Evolutionary conservation across 37 sponge, comb jelly and placozoan species (phyloP).

Genomic region (Spongia lamella): DNA sequence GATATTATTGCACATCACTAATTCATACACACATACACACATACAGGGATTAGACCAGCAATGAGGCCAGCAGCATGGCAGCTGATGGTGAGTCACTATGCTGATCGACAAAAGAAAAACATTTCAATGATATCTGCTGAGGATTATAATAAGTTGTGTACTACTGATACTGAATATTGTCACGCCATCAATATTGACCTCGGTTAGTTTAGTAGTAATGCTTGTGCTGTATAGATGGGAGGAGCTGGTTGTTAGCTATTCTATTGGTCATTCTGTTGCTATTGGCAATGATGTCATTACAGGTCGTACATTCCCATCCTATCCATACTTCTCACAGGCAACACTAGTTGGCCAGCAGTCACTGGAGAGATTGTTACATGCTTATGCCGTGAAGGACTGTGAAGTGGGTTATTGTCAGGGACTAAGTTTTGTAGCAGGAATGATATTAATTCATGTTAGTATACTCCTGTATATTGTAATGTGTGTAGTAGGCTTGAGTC

Average conservation of each 20-base stretch:
- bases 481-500: not conserved
- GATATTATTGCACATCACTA: no score
- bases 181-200: slow-evolving; percentile 67
- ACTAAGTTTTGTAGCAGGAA: slow-evolving; percentile 86
- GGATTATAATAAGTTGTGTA: slow-evolving; percentile 10
- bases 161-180: slow-evolving; percentile 45
- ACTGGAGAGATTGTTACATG: slow-evolving; percentile 70
- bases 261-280: not conserved
- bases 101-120: not conserved
- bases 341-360: slow-evolving; percentile 53
- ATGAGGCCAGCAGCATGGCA: slow-evolving; percentile 69
- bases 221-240: not conserved
- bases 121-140: not conserved
- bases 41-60: slow-evolving; percentile 61
- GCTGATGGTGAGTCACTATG: slow-evolving; percentile 31
- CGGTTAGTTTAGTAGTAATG: slow-evolving; percentile 36
- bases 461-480: no score
- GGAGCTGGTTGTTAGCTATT: not conserved
- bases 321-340: slow-evolving; percentile 73
- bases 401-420: slow-evolving; percentile 97
- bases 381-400: slow-evolving; percentile 80
- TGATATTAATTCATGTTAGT: slow-evolving; percentile 90
- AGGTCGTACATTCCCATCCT: slow-evolving; percentile 90
- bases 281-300: not conserved
- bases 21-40: no score